These are phyloP conservation scores for Galemys pyrenaicus DNA, from an alignment of 2,113 vertebrate species.

Conservation along the genomic window DNA sequence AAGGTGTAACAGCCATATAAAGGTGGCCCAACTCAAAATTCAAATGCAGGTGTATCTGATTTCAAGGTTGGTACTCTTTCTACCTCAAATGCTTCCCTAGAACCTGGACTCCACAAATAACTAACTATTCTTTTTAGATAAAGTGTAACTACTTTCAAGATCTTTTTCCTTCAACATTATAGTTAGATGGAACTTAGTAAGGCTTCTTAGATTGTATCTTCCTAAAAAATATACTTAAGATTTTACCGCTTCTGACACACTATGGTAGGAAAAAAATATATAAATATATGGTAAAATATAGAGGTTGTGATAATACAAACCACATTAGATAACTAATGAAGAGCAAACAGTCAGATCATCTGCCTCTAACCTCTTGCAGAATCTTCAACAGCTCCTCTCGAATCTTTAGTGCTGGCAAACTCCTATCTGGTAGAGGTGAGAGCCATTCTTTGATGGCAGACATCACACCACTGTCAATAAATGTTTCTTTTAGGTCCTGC, in stretches of 20 bases:
- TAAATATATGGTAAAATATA: neutral
- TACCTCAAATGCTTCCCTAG: neutral
- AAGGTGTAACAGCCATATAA: neutral
- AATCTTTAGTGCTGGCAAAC: slow-evolving; percentile 95
- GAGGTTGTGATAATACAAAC: neutral
- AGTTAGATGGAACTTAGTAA: neutral
- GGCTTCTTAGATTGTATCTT: neutral
- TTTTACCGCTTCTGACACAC: neutral
- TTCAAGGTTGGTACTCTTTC: neutral
- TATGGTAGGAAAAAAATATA: neutral
- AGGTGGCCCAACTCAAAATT: neutral
- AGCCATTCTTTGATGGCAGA: slow-evolving; percentile 99
- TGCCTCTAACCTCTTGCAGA: slow-evolving; percentile 92
- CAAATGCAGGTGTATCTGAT: neutral
- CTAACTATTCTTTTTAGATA: neutral
- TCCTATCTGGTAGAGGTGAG: slow-evolving; percentile 96
- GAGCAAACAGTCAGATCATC: neutral
- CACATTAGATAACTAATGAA: slow-evolving; percentile 20
- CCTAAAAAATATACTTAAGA: neutral
- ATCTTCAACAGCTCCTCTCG: slow-evolving; percentile 96
- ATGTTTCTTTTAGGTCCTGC: slow-evolving; percentile 98
- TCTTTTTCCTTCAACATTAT: neutral
- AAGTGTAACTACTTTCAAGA: neutral
- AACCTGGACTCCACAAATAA: neutral
- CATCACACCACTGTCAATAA: slow-evolving; percentile 99